Conservation (phyloP, 2,113 vertebrate genomes). For the Piprites chloris region DNA sequence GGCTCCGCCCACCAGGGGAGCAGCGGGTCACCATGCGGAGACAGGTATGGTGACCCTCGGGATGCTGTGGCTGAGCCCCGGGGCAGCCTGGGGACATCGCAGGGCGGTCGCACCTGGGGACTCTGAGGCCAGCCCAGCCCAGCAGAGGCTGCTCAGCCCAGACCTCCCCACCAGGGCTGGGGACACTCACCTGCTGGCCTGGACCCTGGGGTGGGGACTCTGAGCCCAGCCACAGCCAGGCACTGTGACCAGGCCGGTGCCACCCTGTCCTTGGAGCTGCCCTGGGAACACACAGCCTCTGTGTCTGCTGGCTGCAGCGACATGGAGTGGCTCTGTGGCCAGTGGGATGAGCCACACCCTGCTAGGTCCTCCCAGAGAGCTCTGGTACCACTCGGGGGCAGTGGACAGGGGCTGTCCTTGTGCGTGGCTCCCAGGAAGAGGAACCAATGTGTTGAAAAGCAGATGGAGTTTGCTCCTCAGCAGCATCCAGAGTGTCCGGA, state of each 20-base stretch:
- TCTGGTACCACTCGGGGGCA: accelerated
- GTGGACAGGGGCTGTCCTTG: background rate
- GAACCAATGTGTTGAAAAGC: background rate
- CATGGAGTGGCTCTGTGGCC: accelerated
- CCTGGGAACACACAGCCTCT: background rate
- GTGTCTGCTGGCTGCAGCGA: background rate
- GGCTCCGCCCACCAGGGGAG: background rate
- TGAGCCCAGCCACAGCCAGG: accelerated
- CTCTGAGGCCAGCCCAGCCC: too few species aligned
- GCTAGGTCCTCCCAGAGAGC: background rate
- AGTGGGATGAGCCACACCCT: accelerated
- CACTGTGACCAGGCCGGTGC: accelerated
- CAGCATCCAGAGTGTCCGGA: background rate
- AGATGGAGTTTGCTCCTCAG: background rate
- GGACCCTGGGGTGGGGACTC: background rate
- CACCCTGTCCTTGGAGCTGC: background rate
- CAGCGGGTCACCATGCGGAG: accelerated
- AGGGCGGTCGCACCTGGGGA: background rate
- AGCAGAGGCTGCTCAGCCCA: background rate
- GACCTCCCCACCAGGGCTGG: too few species aligned
- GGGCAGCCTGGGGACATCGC: background rate
- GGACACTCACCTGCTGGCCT: accelerated
- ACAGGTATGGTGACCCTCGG: accelerated
- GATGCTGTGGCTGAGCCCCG: background rate
- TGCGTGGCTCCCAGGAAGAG: background rate